phyloP scores from a whole-genome alignment of 2,797 vertebrate species.

The Chelon auratus region DNA sequence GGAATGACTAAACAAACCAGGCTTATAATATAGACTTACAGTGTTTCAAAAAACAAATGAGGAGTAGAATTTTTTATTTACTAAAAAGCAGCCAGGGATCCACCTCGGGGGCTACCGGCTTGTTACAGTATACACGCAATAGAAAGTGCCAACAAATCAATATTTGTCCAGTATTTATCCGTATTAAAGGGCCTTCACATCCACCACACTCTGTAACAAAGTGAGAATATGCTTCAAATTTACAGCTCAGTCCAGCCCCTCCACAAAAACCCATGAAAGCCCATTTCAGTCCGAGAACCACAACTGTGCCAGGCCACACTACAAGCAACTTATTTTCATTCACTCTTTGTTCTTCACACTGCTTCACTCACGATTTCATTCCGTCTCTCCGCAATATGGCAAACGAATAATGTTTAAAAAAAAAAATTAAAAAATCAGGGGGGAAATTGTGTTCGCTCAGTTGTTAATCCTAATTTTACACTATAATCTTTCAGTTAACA shows the following conservation, averaged over 20 bases:
- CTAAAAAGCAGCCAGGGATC: slow-evolving; percentile 45
- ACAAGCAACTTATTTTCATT: slow-evolving; percentile 24
- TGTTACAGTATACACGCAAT: slow-evolving; percentile 51
- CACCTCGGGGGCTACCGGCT: slow-evolving; percentile 51
- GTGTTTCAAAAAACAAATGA: slow-evolving; percentile 54
- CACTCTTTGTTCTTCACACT: slow-evolving; percentile 25
- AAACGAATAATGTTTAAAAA: slow-evolving; percentile 37
- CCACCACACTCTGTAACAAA: slow-evolving; percentile 6
- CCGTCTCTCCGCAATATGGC: slow-evolving; percentile 8
- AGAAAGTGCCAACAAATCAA: slow-evolving; percentile 59
- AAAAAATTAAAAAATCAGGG: neutral
- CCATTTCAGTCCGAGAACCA: slow-evolving; percentile 37
- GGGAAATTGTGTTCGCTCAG: slow-evolving; percentile 33
- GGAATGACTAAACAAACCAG: slow-evolving; percentile 70
- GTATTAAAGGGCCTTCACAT: slow-evolving; percentile 40
- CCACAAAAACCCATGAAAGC: slow-evolving; percentile 15
- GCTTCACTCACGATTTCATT: slow-evolving; percentile 29
- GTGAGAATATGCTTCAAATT: slow-evolving; percentile 25
- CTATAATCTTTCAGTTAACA: slow-evolving; percentile 48
- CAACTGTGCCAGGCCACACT: slow-evolving; percentile 20
- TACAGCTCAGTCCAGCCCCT: slow-evolving; percentile 15
- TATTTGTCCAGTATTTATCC: slow-evolving; percentile 56
- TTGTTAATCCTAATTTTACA: slow-evolving; percentile 60
- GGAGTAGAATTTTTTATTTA: slow-evolving; percentile 42
- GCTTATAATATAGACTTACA: slow-evolving; percentile 63